Percentiles rank a stretch among this genome's conserved stretches.
Conservation (phyloP, 1,140 invertebrate genomes). For the Drosophila tani region DNA sequence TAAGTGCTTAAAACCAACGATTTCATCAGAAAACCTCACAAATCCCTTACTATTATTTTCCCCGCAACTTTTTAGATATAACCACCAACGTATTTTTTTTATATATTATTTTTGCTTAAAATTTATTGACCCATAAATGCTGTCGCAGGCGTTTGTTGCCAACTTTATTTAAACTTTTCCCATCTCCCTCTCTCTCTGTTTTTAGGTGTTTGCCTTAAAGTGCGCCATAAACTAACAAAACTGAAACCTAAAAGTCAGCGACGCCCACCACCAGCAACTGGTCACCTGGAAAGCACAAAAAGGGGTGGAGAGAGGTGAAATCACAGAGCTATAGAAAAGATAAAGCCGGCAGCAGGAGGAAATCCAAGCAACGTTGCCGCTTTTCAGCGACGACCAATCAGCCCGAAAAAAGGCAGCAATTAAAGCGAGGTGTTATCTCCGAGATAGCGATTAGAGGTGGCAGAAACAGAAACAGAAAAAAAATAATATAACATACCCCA, state of each 20-base stretch:
- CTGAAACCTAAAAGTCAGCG: constrained; percentile 48
- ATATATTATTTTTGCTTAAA: constrained; percentile 57
- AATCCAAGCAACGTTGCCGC: constrained; percentile 56
- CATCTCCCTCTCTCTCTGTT: constrained; percentile 37
- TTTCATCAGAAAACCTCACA: not conserved
- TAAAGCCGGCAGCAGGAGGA: constrained; percentile 22
- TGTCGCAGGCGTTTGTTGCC: constrained; percentile 80
- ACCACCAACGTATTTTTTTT: not conserved
- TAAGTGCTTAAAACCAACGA: not conserved
- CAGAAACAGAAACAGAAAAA: constrained; percentile 3
- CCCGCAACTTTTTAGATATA: not conserved
- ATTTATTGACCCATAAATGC: constrained; percentile 80
- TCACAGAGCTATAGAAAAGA: constrained; percentile 59
- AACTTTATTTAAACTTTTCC: constrained; percentile 76
- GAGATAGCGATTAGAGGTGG: constrained; percentile 70
- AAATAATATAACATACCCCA: constrained; percentile 8
- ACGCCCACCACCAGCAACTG: constrained; percentile 64
- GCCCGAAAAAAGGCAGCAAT: constrained; percentile 35
- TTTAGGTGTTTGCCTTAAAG: constrained; percentile 81
- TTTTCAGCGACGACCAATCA: constrained; percentile 63
- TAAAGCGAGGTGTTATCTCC: constrained; percentile 53
- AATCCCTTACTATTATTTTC: not conserved
- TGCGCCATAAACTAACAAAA: constrained; percentile 77
- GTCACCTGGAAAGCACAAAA: constrained; percentile 18
- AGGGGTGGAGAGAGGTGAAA: constrained; percentile 56